Evolutionary conservation across 2,888 invertebrate species (phyloP).

Genomic region (Sarcophaga variegata): DNA sequence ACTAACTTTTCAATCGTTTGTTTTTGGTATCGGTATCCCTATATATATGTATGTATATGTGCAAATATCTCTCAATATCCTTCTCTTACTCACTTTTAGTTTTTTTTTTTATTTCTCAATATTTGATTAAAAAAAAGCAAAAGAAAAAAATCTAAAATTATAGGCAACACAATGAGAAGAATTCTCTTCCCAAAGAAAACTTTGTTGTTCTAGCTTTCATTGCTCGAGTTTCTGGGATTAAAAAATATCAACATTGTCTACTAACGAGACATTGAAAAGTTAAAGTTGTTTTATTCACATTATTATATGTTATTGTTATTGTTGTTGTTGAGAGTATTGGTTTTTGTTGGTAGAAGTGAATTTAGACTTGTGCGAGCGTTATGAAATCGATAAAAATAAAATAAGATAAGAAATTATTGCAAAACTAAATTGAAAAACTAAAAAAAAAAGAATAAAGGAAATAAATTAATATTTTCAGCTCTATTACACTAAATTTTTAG

Average conservation of each 20-base stretch:
- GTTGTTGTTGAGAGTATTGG: too few species aligned
- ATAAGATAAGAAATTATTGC: too few species aligned
- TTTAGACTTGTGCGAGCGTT: too few species aligned
- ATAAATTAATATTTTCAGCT: conserved; percentile 34
- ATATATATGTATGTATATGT: too few species aligned
- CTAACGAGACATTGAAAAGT: conserved; percentile 34
- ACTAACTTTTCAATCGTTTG: too few species aligned
- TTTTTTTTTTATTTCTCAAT: neutral
- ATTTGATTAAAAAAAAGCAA: conserved; percentile 8
- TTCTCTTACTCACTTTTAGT: neutral
- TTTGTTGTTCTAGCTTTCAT: too few species aligned
- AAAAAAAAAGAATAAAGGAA: neutral
- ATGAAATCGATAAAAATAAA: too few species aligned
- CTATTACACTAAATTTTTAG: conserved; percentile 35
- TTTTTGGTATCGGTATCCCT: neutral
- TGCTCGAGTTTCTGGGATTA: neutral
- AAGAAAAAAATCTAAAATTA: neutral
- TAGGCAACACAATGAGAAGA: too few species aligned
- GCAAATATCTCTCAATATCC: too few species aligned
- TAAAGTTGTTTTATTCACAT: neutral
- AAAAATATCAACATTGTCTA: neutral
- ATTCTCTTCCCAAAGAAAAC: too few species aligned
- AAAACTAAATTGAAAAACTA: too few species aligned
- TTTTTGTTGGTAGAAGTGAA: too few species aligned
- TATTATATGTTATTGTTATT: neutral